Evolutionary conservation across 53 echinoderm and acorn worm species (phyloP), one percentile per base, ranked within the genome.

Genomic region (Antedon mediterranea): DNA sequence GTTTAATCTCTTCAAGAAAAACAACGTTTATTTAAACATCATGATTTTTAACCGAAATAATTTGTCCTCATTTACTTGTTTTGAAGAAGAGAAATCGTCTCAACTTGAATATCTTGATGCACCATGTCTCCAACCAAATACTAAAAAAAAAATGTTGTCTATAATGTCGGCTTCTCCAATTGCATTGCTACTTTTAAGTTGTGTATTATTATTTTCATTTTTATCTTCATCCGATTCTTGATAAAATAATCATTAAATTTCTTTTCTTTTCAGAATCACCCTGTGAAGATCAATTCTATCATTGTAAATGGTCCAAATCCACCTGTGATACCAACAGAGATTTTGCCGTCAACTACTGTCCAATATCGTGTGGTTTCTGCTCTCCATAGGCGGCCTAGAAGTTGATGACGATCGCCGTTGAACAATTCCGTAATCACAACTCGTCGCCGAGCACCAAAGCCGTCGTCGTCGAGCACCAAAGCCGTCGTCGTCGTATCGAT

Each of bases 311-410:
- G 94, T 85, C 90, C 0, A 86, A 82, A 28, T 74, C 79, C 15
- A 78, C 84, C 73, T 86, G 90, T 29, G 80, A 76, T n/a, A 74
- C 72, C 27, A 91, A 94, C 43, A 83, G 84, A 20, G 94, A 94
- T 34, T 94, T 89, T 41, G 94, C 89, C 29, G 71, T 81, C 28
- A 91, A 94, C 37, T 91, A 84, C 77, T 94, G 94, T 34, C 94
- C 94, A 0, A 73, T 85, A 8, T 86, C 94, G 23, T 94, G 94
- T 72, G 87, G 81, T 34, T 74, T 90, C 34, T 90, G 90, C 30
- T 29, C 75, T 32, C 27, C 30, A 41, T 41, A 41, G 13, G 5
- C 41, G 41, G n/a, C n/a, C 23, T 57, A 57, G 23, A 57, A 57
- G 2, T 18, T 26, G 57, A 13, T 18, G 37, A 6, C 37, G n/a